Conservation (phyloP, 2,797 vertebrate species). For the Myotis planiceps region DNA sequence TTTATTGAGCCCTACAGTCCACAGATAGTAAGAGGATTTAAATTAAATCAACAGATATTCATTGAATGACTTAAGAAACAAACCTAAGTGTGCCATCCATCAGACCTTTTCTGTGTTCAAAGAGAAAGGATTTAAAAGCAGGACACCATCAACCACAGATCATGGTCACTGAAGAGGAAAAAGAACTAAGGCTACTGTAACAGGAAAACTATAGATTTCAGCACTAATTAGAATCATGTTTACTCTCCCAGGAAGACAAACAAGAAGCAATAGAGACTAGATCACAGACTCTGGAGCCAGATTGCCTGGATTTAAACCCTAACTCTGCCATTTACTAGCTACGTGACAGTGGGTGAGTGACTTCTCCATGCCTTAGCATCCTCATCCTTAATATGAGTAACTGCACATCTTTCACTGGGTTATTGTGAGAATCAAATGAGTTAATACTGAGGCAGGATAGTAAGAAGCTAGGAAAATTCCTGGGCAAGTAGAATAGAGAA, state of each 20-base stretch:
- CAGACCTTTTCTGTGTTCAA: neutral
- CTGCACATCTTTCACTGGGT: neutral
- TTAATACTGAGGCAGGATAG: neutral
- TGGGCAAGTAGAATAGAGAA: neutral
- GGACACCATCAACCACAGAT: neutral
- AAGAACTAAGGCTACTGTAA: neutral
- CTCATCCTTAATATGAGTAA: neutral
- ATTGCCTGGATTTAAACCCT: neutral
- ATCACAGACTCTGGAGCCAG: neutral
- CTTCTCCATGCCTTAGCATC: neutral
- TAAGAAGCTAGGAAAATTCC: neutral
- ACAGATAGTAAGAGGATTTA: neutral
- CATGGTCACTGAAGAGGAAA: neutral
- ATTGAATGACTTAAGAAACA: neutral
- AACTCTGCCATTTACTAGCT: neutral
- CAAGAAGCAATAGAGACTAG: neutral
- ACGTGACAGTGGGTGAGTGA: neutral
- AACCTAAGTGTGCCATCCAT: neutral
- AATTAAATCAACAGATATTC: neutral
- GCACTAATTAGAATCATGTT: neutral
- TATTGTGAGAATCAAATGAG: neutral
- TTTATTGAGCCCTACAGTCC: neutral
- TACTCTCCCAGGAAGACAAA: neutral
- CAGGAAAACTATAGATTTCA: neutral
- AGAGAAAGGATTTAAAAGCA: neutral